Conservation (phyloP, 2,888 invertebrate species). For the Callosobruchus maculatus region DNA sequence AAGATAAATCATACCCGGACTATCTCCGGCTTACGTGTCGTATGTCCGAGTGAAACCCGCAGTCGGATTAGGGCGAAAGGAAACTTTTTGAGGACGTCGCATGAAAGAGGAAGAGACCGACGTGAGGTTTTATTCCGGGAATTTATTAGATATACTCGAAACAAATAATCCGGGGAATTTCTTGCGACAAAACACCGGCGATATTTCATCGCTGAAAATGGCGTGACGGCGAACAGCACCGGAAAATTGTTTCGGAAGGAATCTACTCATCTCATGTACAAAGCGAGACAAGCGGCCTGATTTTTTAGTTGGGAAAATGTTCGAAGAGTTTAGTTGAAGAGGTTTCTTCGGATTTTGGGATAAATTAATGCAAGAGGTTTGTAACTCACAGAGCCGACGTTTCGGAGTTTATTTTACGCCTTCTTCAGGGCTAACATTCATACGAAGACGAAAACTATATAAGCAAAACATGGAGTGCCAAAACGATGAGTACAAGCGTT, state of each 20-base stretch:
- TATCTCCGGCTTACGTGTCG: not conserved
- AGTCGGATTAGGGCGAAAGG: not conserved
- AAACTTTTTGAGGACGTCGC: not conserved
- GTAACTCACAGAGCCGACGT: no score
- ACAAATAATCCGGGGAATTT: not conserved
- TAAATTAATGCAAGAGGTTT: no score
- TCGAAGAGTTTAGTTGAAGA: no score
- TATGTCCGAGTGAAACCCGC: not conserved
- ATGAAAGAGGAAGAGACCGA: not conserved
- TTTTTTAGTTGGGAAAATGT: no score
- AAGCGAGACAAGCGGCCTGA: no score
- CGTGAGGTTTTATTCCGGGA: not conserved
- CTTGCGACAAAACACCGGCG: not conserved
- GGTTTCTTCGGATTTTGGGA: no score
- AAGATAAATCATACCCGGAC: not conserved
- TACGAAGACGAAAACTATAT: no score
- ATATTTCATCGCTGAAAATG: not conserved
- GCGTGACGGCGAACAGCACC: not conserved
- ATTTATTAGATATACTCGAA: not conserved
- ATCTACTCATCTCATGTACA: no score
- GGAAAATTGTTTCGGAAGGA: not conserved
- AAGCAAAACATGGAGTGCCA: no score
- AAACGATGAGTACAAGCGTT: no score
- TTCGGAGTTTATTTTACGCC: no score
- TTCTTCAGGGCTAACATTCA: no score